Conservation (phyloP, 2,888 invertebrate genomes). For the Nineta flava region DNA sequence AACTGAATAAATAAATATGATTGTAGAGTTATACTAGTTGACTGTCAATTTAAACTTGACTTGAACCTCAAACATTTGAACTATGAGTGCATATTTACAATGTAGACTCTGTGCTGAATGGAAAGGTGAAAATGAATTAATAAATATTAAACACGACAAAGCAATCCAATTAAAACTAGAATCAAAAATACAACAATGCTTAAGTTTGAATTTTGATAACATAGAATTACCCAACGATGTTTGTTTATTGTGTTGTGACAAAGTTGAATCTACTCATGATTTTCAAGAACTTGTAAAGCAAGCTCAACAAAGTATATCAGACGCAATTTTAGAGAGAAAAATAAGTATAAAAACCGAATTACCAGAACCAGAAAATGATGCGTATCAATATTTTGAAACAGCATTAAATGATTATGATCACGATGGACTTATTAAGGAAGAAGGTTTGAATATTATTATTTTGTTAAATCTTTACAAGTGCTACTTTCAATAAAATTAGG, state of each 20-base stretch:
- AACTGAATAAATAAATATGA: too few relatives aligned
- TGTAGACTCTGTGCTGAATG: conserved; percentile 27
- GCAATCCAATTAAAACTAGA: conserved; percentile 16
- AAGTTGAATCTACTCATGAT: conserved; percentile 24
- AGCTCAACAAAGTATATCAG: conserved; percentile 21
- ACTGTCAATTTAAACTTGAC: too few relatives aligned
- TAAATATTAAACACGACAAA: conserved; percentile 20
- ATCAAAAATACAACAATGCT: conserved; percentile 22
- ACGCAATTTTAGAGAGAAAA: conserved; percentile 5
- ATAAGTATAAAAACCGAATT: not conserved
- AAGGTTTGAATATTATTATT: not conserved
- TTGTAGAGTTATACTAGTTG: too few relatives aligned
- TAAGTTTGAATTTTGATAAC: conserved; percentile 22
- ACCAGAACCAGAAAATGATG: not conserved
- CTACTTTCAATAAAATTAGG: too few relatives aligned
- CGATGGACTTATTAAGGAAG: not conserved
- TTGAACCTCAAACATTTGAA: too few relatives aligned
- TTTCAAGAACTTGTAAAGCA: conserved; percentile 24
- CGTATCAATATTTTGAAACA: not conserved
- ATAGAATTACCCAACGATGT: conserved; percentile 22
- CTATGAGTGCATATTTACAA: conserved; percentile 9
- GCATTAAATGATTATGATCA: not conserved
- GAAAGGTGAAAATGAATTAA: conserved; percentile 17
- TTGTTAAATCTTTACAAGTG: too few relatives aligned
- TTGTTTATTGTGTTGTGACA: conserved; percentile 24